A percentile compares a stretch with the other conserved stretches of the same genome.
phyloP scores from a whole-genome alignment of 2,888 invertebrate species.

The Morinoia aosen region DNA sequence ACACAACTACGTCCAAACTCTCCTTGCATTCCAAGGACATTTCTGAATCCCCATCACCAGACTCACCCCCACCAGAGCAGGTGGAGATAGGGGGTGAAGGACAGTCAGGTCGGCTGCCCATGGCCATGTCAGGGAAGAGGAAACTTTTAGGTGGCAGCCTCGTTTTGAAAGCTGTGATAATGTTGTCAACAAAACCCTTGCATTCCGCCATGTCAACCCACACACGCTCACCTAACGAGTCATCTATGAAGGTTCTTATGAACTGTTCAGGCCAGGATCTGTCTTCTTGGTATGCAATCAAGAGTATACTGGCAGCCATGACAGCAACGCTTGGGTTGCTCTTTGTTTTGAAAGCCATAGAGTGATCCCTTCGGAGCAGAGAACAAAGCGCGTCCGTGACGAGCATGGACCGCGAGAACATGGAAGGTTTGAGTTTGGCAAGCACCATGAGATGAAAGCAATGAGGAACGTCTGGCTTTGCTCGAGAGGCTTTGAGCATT shows the following conservation, averaged over 20 bases:
- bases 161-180: slow-evolving; percentile 87
- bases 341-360: slow-evolving; percentile 80
- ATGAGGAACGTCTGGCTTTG: slow-evolving; percentile 86
- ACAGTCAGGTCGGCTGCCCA: slow-evolving; percentile 66
- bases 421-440: slow-evolving; percentile 82
- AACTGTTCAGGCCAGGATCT: slow-evolving; percentile 93
- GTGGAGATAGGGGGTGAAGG: slow-evolving; percentile 67
- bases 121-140: slow-evolving; percentile 74
- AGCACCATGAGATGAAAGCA: slow-evolving; percentile 85
- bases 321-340: slow-evolving; percentile 86
- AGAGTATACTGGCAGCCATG: slow-evolving; percentile 86
- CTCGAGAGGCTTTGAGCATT: slow-evolving; percentile 80
- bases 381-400: slow-evolving; percentile 79
- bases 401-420: slow-evolving; percentile 72
- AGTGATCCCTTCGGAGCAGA: slow-evolving; percentile 81
- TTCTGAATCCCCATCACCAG: slow-evolving; percentile 68
- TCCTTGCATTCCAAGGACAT: slow-evolving; percentile 71
- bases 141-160: slow-evolving; percentile 81
- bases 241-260: slow-evolving; percentile 93
- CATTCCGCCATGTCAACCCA: slow-evolving; percentile 96
- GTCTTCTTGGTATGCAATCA: slow-evolving; percentile 85
- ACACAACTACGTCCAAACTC: slow-evolving; percentile 68
- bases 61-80: slow-evolving; percentile 64
- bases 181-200: slow-evolving; percentile 91
- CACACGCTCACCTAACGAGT: slow-evolving; percentile 90